These are phyloP conservation scores for Chaetodon auriga DNA, from an alignment of 2,113 vertebrate genomes.

Conservation along the genomic window DNA sequence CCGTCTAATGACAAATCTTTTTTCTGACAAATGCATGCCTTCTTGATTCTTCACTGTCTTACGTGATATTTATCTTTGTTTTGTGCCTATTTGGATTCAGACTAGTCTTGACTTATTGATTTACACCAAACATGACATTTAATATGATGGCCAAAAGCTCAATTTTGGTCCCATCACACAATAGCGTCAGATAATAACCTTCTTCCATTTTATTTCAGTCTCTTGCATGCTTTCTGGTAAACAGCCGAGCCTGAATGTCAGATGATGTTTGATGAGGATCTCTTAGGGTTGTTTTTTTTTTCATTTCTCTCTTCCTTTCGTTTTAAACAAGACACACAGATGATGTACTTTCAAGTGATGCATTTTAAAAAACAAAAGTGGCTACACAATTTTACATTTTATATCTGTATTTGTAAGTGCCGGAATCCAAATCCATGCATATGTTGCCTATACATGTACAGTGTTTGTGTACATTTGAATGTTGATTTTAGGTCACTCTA, in stretches of 20 bases:
- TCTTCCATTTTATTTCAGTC: constrained; percentile 12
- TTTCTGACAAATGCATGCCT: neutral
- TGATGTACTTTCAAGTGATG: neutral
- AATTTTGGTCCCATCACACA: neutral
- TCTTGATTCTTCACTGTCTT: neutral
- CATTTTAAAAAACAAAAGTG: neutral
- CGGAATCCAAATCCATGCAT: neutral
- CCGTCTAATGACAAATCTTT: neutral
- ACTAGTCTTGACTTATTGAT: neutral
- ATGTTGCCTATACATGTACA: neutral
- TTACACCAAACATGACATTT: constrained; percentile 8
- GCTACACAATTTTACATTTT: neutral
- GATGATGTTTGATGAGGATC: neutral
- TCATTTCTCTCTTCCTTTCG: neutral
- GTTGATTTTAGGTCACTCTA: neutral
- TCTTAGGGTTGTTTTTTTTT: neutral
- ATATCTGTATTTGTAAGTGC: neutral
- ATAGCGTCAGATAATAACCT: neutral
- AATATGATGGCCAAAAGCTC: constrained; percentile 5
- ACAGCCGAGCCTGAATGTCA: constrained; percentile 8
- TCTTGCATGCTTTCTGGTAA: constrained; percentile 16
- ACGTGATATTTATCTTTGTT: neutral
- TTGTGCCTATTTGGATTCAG: constrained; percentile 11
- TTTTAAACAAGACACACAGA: neutral
- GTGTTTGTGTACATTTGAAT: neutral